Evolutionary conservation across 1,140 invertebrate genomes (phyloP).

Genomic region (Conus ventricosus): DNA sequence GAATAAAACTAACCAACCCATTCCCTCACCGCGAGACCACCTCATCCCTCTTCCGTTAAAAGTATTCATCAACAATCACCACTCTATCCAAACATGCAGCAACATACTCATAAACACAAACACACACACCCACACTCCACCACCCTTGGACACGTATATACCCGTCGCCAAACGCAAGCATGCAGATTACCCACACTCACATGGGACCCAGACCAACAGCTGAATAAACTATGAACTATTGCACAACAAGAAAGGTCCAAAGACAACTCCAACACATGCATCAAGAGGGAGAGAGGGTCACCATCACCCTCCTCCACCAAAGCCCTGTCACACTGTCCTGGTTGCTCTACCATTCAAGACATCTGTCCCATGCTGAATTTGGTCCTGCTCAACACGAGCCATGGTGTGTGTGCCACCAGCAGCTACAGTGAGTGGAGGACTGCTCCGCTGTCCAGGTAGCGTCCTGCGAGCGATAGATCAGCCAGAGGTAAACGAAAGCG

Average conservation of each 20-base stretch:
- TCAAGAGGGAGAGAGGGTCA: background rate
- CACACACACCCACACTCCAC: background rate
- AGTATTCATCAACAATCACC: no score
- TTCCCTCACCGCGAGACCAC: no score
- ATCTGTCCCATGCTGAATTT: no score
- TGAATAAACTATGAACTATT: background rate
- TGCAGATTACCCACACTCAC: background rate
- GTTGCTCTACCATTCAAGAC: background rate
- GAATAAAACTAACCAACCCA: background rate
- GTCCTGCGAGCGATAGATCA: background rate
- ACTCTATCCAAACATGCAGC: no score
- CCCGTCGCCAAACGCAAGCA: background rate
- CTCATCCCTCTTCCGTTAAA: no score
- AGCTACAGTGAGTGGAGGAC: no score
- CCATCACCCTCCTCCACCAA: conserved; percentile 8
- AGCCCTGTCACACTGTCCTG: background rate
- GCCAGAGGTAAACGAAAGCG: background rate
- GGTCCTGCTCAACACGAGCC: no score
- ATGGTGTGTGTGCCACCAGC: no score
- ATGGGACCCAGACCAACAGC: background rate
- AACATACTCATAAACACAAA: no score
- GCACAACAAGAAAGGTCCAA: background rate
- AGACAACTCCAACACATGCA: background rate
- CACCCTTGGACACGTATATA: background rate
- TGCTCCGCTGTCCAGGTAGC: no score